These are phyloP conservation scores for Myotis myotis DNA, from an alignment of 2,797 vertebrate species.

Conservation along the genomic window DNA sequence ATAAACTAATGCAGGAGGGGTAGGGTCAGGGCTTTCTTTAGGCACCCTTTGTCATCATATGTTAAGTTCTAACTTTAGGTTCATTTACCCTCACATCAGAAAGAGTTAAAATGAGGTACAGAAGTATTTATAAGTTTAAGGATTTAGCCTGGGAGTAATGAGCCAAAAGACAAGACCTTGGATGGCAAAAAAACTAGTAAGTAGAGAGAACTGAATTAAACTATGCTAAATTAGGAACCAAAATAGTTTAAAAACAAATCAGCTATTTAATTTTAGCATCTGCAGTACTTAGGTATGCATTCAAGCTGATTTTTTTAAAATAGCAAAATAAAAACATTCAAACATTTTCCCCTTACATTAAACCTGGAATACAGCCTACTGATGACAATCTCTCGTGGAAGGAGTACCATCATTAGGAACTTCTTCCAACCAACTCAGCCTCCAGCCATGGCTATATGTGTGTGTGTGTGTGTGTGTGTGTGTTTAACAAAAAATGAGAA, in stretches of 20 bases:
- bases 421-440: neutral
- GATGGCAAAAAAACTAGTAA: conserved; percentile 52
- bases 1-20: neutral
- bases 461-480: neutral
- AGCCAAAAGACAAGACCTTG: conserved; percentile 46
- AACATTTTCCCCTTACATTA: conserved; percentile 45
- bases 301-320: conserved; percentile 55
- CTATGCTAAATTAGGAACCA: conserved; percentile 57
- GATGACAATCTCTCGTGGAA: conserved; percentile 32
- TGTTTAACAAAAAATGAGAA: conserved; percentile 6
- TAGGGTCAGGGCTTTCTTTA: neutral
- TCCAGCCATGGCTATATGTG: neutral
- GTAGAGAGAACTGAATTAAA: conserved; percentile 62
- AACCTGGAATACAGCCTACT: conserved; percentile 47
- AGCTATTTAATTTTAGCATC: conserved; percentile 70
- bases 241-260: conserved; percentile 68
- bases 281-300: conserved; percentile 60
- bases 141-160: neutral
- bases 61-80: neutral
- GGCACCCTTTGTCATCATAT: neutral
- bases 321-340: conserved; percentile 64
- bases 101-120: neutral
- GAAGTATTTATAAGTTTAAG: conserved; percentile 41
- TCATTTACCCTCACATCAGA: neutral
- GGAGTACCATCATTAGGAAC: conserved; percentile 58